Percentiles rank a stretch among this genome's conserved stretches.
Conservation (phyloP, 2,113 vertebrate species). For the Xenopus borealis region DNA sequence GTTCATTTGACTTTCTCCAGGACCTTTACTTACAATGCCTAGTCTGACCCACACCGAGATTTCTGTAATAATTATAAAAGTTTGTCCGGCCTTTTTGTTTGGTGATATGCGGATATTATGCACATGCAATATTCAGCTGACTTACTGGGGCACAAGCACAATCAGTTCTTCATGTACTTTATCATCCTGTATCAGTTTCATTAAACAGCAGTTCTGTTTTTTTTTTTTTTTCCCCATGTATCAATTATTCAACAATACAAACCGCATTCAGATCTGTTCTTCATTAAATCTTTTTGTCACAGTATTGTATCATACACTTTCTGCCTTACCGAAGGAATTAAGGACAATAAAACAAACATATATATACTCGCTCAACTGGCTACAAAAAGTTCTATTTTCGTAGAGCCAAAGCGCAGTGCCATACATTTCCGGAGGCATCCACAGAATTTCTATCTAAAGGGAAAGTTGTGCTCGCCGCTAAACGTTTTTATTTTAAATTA, state of each 20-base stretch:
- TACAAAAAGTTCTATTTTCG: background rate
- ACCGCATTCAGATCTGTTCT: conserved; percentile 8
- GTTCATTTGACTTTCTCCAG: no score
- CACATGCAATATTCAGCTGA: no score
- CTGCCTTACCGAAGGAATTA: conserved; percentile 36
- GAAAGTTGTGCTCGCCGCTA: no score
- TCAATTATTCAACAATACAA: background rate
- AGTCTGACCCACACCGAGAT: no score
- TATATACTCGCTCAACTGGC: conserved; percentile 17
- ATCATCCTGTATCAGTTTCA: conserved; percentile 16
- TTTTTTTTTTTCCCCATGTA: background rate
- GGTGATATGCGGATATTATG: no score
- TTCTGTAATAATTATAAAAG: no score
- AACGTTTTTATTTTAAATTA: no score
- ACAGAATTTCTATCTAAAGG: background rate
- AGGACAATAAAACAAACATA: background rate
- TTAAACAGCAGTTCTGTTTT: conserved; percentile 7
- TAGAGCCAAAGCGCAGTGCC: conserved; percentile 35
- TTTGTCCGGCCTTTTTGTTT: no score
- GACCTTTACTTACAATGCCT: no score
- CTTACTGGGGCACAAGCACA: background rate
- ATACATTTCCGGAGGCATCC: conserved; percentile 19
- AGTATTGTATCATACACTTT: conserved; percentile 45
- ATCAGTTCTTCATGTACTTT: background rate
- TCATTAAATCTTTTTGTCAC: conserved; percentile 21